Evolutionary conservation across 2,888 invertebrate genomes (phyloP), one percentile per base, ranked within the genome.

Genomic region (Malacosoma neustria): DNA sequence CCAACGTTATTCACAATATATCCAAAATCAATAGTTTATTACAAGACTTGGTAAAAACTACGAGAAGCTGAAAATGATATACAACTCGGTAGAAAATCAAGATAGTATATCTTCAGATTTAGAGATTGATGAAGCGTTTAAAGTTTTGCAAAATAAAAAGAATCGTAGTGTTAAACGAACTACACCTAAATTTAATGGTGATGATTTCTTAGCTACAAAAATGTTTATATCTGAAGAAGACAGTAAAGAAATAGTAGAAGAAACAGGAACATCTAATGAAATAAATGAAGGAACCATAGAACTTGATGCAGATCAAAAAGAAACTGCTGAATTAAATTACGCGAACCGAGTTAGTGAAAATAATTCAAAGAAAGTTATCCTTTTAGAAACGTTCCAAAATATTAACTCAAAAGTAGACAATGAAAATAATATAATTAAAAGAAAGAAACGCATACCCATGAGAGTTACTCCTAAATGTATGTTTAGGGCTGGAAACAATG

Each of bases 1-100:
- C 56, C 1, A 68, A 71, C 31, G 62, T 74, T 13, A 56, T 75
- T n/a, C 63, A 54, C 42, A 79, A 80, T 38, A 73, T 77, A 46
- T 58, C 77, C 1, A 42, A 61, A 29, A 71, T 72, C 12, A 76
- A 75, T 43, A 56, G 52, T 34, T 61, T 64, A 11, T 42, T 80
- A 29, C 60, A 72, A 43, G 61, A 71, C 3, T 46, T 80, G 29
- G 66, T 80, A 33, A 48, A 3, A 72, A 72, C 32, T 77, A 77
- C 42, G 56, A 74, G 43, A 53, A 63, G 22, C 42, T 73, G 4
- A 58, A 75, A 39, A 63, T 58, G 30, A 46, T 62, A 30, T 69
- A 68, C 34, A 51, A 54, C 39, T 58, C 60, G 0, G 41, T 59
- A 30, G 65, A 61, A 13, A 48, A 42, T 7, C 14, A 56, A 0